A percentile compares a stretch with the other conserved stretches of the same genome.
Evolutionary conservation across 2,888 invertebrate species (phyloP).

Genomic region (Nymphalis polychloros): DNA sequence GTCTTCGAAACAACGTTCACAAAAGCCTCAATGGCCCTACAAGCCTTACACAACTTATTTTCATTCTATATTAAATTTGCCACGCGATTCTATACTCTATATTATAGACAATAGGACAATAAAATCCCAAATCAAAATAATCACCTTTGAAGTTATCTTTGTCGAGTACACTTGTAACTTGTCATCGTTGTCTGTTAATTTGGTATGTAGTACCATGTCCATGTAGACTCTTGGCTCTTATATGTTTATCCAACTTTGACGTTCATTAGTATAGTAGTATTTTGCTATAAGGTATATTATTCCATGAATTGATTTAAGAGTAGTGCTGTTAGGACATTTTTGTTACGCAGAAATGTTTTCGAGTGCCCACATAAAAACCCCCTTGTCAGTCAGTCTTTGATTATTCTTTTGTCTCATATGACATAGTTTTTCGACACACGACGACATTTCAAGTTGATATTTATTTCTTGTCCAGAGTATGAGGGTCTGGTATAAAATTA

Average conservation of each 20-base stretch:
- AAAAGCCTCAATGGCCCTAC: slow-evolving; percentile 61
- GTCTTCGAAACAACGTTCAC: slow-evolving; percentile 64
- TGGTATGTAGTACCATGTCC: slow-evolving; percentile 58
- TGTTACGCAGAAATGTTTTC: slow-evolving; percentile 62
- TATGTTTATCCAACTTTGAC: slow-evolving; percentile 12
- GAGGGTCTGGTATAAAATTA: no score
- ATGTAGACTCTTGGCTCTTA: slow-evolving; percentile 25
- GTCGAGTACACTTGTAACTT: slow-evolving; percentile 71
- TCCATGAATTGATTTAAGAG: slow-evolving; percentile 4
- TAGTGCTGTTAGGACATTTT: slow-evolving; percentile 39
- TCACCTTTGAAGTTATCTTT: slow-evolving; percentile 44
- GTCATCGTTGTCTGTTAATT: slow-evolving; percentile 80
- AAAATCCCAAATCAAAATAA: slow-evolving; percentile 36
- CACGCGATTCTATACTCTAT: slow-evolving; percentile 45
- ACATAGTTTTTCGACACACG: slow-evolving; percentile 30
- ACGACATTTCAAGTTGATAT: not conserved
- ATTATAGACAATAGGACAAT: slow-evolving; percentile 6
- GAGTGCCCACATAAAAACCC: slow-evolving; percentile 57
- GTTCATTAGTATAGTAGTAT: not conserved
- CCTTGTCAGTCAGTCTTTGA: slow-evolving; percentile 55
- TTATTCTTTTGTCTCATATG: slow-evolving; percentile 60
- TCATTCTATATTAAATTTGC: slow-evolving; percentile 16
- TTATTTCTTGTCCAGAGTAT: not conserved
- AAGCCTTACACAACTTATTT: slow-evolving; percentile 38
- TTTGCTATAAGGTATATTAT: slow-evolving; percentile 15